Evolutionary conservation across 2,113 vertebrate genomes (phyloP), one percentile per base, ranked within the genome.

Genomic region (Accipiter virgatus): DNA sequence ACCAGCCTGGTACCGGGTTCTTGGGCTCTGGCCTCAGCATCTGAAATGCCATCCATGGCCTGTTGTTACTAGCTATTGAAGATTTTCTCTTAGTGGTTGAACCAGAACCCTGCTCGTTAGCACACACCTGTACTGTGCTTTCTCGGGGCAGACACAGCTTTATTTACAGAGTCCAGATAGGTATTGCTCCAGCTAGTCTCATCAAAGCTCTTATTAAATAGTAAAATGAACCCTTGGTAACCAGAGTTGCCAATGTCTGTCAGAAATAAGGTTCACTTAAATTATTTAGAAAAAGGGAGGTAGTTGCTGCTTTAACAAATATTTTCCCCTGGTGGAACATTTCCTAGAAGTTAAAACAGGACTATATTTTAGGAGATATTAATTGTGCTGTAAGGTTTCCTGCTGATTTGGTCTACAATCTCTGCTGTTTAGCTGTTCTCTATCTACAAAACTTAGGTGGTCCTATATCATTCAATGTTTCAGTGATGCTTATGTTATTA

Each of bases 1-100:
- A 66, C 16, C 45, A 56, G 66, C 36, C 4, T 1, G 1, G 0
- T 0, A 4, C 48, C 40, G 74, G 6, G 26, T 58, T 74, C 58
- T 12, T 68, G 22, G 16, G 42, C 52, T 67, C n/a, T 32, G 48
- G 29, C 55, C 22, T 61, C 10, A 70, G 45, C 6, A 1, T 47
- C 53, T 52, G 32, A 77, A 61, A 50, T n/a, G 16, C 18, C 0
- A 5, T 20, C 18, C 18, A 1, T 8, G 43, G 31, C 36, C 53
- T 83, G 29, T 43, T 71, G 5, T 38, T 59, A 36, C 10, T 20
- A 23, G 34, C 11, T 48, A 6, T 25, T 43, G 65, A 40, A 70
- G 48, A 8, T 52, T 65, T 81, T 86, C 45, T 70, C 9, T 63
- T 16, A 36, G 38, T 31, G 50, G 34, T 50, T 90, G n/a, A 90